phyloP scores from a whole-genome alignment of 2,113 vertebrate genomes.

The Strix uralensis region DNA sequence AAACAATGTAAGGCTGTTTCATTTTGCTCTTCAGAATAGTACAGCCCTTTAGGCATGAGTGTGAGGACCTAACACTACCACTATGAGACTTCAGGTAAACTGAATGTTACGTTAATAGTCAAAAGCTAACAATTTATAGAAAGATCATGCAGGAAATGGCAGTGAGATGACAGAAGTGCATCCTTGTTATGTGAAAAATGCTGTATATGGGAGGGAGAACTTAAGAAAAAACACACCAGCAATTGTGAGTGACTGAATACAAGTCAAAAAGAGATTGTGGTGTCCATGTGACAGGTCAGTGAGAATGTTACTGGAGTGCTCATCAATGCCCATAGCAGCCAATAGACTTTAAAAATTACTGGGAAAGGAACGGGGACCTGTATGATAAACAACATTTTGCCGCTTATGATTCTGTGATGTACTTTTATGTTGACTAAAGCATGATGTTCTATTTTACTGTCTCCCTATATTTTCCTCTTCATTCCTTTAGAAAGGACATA shows the following conservation, averaged over 20 bases:
- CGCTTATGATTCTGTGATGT: not conserved
- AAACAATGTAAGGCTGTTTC: not conserved
- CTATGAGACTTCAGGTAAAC: not conserved
- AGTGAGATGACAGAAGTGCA: not conserved
- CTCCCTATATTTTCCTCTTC: not conserved
- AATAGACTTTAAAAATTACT: not conserved
- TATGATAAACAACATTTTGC: not conserved
- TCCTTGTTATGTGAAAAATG: not conserved
- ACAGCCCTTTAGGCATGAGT: not conserved
- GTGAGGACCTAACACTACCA: not conserved
- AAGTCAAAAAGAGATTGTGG: not conserved
- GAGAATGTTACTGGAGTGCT: not conserved
- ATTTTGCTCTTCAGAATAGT: not conserved
- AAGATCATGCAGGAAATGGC: not conserved
- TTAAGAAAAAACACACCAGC: rapidly evolving
- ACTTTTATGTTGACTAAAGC: not conserved
- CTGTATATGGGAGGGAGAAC: not conserved
- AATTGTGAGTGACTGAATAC: not conserved
- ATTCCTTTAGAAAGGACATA: not conserved
- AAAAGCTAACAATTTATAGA: not conserved
- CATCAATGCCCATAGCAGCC: not conserved
- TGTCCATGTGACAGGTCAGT: not conserved
- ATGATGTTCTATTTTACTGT: not conserved
- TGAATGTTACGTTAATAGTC: not conserved
- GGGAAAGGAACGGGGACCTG: rapidly evolving